Conservation (phyloP, 2,888 invertebrate genomes). For the Ophion ellenae region DNA sequence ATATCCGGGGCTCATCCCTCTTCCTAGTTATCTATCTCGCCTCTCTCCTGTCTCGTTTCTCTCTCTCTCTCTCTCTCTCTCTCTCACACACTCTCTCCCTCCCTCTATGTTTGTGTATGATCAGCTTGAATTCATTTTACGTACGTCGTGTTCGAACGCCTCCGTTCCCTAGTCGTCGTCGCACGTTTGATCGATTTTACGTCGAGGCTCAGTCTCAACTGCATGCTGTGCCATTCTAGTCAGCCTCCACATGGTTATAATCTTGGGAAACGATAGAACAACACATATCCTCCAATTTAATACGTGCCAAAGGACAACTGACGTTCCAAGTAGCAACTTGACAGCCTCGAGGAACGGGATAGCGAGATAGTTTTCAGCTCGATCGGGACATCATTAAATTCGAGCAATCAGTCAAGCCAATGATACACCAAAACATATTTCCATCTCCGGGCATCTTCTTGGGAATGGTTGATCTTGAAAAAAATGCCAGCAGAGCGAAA, state of each 20-base stretch:
- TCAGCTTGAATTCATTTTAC: conserved; percentile 15
- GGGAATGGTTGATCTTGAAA: not conserved
- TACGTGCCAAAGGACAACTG: not conserved
- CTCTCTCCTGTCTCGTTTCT: not conserved
- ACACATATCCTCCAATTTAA: not conserved
- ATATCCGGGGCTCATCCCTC: conserved; percentile 33
- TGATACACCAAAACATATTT: not conserved
- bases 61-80: not conserved
- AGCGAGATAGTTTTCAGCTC: not conserved
- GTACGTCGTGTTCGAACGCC: conserved; percentile 27
- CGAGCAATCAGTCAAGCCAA: not conserved
- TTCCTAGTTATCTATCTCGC: not conserved
- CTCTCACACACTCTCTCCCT: not conserved
- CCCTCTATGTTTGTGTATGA: not conserved
- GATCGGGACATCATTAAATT: not conserved
- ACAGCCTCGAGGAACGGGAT: not conserved
- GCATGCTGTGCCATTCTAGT: conserved; percentile 8
- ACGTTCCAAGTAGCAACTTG: not conserved
- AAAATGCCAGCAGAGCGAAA: too few species aligned
- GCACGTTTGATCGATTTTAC: conserved; percentile 36
- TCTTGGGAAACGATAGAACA: conserved; percentile 23
- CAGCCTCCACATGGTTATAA: conserved; percentile 10
- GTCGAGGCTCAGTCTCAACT: not conserved
- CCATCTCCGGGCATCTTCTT: not conserved
- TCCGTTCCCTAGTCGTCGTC: conserved; percentile 7